phyloP scores from a whole-genome alignment of 2,113 vertebrate species.

The Phalacrocorax aristotelis region DNA sequence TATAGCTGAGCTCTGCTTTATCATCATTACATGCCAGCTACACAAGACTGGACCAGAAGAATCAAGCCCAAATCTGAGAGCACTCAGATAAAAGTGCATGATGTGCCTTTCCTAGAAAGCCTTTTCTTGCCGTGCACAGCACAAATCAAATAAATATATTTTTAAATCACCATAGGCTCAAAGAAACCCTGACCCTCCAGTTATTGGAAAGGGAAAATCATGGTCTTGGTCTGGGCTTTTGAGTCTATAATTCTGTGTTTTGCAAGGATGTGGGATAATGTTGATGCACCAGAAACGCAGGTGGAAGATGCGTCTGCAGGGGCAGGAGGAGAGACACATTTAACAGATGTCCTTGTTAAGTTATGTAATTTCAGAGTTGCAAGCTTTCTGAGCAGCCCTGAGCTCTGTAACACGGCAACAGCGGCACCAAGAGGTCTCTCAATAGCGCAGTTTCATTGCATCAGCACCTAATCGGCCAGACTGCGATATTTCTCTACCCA shows the following conservation, averaged over 20 bases:
- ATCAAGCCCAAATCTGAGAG: background rate
- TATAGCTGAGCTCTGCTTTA: background rate
- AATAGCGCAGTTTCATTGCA: fast-evolving
- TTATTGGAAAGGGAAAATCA: background rate
- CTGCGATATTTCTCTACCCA: background rate
- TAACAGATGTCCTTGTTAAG: background rate
- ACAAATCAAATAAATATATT: background rate
- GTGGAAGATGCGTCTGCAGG: background rate
- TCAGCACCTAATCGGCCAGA: background rate
- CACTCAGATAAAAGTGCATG: background rate
- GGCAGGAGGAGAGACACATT: background rate
- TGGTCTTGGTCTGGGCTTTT: background rate
- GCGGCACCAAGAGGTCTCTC: background rate
- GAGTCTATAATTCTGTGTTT: background rate
- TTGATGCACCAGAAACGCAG: background rate
- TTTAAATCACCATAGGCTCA: background rate
- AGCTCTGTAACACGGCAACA: background rate
- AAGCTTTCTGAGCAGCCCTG: background rate
- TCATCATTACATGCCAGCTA: background rate
- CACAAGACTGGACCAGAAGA: background rate
- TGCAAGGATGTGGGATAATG: background rate
- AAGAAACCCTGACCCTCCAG: background rate
- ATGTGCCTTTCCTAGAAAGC: background rate
- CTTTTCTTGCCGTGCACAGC: background rate
- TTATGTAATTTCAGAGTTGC: background rate